Base-by-base conservation (phyloP, 2,888 invertebrate species). In the Heterodera filipjevi region DNA sequence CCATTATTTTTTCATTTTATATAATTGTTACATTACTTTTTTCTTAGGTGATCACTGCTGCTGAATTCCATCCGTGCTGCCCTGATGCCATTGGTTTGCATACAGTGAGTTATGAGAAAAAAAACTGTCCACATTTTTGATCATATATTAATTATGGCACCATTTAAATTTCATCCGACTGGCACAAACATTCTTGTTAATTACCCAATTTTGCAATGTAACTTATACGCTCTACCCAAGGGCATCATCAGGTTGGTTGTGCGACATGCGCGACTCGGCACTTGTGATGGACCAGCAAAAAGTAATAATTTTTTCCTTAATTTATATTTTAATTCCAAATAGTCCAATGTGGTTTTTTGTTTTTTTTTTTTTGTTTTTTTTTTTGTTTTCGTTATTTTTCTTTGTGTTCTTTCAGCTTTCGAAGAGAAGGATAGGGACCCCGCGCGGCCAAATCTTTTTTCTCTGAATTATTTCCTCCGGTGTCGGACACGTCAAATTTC, bases 401-500 rank as follows among this genome's bases (percentile, higher is more conserved):
- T 33, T 32, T 35, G 30, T 16, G 27, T 39, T 39, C 39, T 39
- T 39, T 80, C 35, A 84, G 84, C 84, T 89, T 99, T 98, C 91
- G 99, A 99, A 91, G 99, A 99, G 91, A 82, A 83, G 35, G 96
- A 97, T n/a, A n/a, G n/a, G 3, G 98, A 99, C 91, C 96, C 97
- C n/a, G n/a, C 83, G 95, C 95, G 89, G 96, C 95, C 91, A 92
- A 96, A 83, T 97, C 96, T 90, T 99, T 99, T 92, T 99, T 99
- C 92, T 97, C 96, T 19, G 99, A 99, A 92, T 99, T 99, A 90
- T 99, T 99, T 87, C 96, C 97, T 86, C 96, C 96, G 91, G 98
- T 99, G 91, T 96, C 96, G 85, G 99, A n/a, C n/a, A 99, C 91
- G 97, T 99, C 77, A 99, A 98, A 92, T 93, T 99, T 90, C 96